These are phyloP conservation scores for Andrena fulva DNA, from an alignment of 2,888 invertebrate species.

Conservation along the genomic window DNA sequence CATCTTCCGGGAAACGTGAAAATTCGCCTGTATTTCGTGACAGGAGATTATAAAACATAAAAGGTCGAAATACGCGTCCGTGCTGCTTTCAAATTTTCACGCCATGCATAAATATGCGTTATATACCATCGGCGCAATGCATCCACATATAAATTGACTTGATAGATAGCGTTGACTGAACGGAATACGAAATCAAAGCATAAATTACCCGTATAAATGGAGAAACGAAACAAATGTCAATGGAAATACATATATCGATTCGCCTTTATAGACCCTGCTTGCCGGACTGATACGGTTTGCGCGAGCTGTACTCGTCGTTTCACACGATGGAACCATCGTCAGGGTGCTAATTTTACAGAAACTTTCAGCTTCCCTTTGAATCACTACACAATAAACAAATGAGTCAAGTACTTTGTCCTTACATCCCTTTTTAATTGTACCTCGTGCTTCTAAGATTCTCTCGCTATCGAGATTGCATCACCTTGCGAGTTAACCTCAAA, in stretches of 20 bases:
- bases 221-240: slow-evolving; percentile 47
- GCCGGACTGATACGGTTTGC: slow-evolving; percentile 6
- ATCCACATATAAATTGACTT: slow-evolving; percentile 45
- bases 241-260: slow-evolving; percentile 48
- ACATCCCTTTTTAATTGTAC: not conserved
- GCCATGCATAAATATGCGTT: slow-evolving; percentile 29
- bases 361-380: slow-evolving; percentile 7
- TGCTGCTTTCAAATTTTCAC: slow-evolving; percentile 37
- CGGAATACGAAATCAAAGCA: slow-evolving; percentile 54
- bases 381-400: not conserved
- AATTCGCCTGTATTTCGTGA: slow-evolving; percentile 1
- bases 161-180: slow-evolving; percentile 39
- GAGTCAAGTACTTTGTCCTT: not conserved
- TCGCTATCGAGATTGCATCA: not conserved
- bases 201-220: slow-evolving; percentile 53
- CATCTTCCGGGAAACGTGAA: not conserved
- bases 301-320: not conserved
- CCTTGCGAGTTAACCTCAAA: not conserved
- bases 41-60: slow-evolving; percentile 27
- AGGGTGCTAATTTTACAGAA: slow-evolving; percentile 19
- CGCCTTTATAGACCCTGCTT: slow-evolving; percentile 20
- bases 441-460: not conserved
- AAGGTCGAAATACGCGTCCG: not conserved
- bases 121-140: not conserved
- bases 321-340: not conserved